phyloP scores from a whole-genome alignment of 2,888 invertebrate species.

The Platycnemis pennipes region DNA sequence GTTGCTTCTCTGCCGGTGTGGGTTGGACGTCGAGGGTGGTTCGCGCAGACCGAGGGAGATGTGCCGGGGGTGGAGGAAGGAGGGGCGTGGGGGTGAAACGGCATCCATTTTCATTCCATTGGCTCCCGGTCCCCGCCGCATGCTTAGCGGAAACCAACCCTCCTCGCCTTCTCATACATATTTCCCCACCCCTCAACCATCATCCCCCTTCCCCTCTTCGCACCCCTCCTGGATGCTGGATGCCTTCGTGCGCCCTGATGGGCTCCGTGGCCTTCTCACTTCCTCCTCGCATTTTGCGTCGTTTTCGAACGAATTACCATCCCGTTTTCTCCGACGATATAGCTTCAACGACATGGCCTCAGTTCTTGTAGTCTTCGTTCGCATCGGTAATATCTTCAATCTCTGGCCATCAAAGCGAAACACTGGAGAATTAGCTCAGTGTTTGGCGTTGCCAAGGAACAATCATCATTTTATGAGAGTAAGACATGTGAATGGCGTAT shows the following conservation, averaged over 20 bases:
- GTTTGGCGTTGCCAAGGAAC: too few species aligned
- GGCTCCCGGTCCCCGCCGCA: background rate
- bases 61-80: background rate
- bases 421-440: too few species aligned
- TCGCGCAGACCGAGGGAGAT: background rate
- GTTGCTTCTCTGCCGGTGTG: too few species aligned
- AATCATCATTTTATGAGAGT: too few species aligned
- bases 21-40: background rate
- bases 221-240: background rate
- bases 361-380: background rate
- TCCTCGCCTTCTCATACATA: background rate
- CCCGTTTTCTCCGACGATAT: background rate
- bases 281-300: background rate
- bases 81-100: background rate
- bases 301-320: background rate
- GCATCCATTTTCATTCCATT: conserved; percentile 56
- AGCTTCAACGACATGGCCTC: background rate
- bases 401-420: too few species aligned
- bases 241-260: background rate
- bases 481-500: too few species aligned
- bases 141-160: background rate
- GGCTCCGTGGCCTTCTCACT: background rate
- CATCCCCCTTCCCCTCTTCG: background rate
- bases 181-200: background rate
- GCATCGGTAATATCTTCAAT: background rate